phyloP scores from a whole-genome alignment of 1,140 invertebrate genomes.

The Amphibalanus amphitrite region DNA sequence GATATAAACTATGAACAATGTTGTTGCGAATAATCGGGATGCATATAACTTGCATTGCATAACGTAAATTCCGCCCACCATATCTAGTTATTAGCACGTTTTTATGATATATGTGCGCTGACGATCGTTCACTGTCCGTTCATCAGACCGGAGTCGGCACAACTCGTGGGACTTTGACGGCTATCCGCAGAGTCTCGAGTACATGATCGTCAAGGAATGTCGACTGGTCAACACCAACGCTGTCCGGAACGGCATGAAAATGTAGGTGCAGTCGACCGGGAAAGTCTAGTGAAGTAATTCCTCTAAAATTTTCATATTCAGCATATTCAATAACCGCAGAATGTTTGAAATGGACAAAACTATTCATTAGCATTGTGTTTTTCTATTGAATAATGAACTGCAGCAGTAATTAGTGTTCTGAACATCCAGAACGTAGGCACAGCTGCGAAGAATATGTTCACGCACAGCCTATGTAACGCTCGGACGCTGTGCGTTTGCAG shows the following conservation, averaged over 20 bases:
- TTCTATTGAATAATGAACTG: too few relatives aligned
- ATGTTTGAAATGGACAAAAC: too few relatives aligned
- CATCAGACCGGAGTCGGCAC: background rate
- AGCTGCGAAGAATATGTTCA: too few relatives aligned
- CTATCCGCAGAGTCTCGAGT: background rate
- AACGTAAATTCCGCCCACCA: background rate
- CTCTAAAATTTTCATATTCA: too few relatives aligned
- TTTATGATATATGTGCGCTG: background rate
- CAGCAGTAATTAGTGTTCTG: too few relatives aligned
- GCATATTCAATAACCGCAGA: too few relatives aligned
- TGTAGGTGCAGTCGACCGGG: constrained; percentile 41
- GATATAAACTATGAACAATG: background rate
- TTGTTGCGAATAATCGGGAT: too few relatives aligned
- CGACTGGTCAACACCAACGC: background rate
- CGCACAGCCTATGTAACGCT: too few relatives aligned
- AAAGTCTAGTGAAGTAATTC: too few relatives aligned
- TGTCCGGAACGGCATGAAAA: background rate
- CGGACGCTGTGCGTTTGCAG: too few relatives aligned
- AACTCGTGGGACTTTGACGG: constrained; percentile 2
- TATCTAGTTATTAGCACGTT: background rate
- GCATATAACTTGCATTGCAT: background rate
- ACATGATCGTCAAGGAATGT: background rate
- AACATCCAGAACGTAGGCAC: too few relatives aligned
- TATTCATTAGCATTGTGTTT: too few relatives aligned
- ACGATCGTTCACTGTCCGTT: background rate